Percentiles rank a stretch among this genome's conserved stretches.
These are phyloP conservation scores for Tachycineta bicolor DNA, from an alignment of 2,113 vertebrate species.

Conservation along the genomic window DNA sequence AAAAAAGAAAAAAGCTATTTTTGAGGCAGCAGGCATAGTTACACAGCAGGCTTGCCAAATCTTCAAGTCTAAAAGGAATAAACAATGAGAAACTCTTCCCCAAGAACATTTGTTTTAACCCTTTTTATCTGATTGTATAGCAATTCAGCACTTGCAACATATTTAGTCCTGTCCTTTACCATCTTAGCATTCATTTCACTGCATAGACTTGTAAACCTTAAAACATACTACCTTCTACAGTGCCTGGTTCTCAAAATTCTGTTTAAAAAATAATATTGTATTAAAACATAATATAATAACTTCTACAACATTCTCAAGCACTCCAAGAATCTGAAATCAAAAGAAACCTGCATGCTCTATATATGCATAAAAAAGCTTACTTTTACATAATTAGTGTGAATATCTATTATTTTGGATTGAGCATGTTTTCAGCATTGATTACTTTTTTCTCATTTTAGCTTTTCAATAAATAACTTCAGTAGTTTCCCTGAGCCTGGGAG, in stretches of 20 bases:
- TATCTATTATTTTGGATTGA: not conserved
- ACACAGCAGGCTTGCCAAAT: not conserved
- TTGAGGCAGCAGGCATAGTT: not conserved
- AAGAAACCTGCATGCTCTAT: not conserved
- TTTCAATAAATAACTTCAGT: not conserved
- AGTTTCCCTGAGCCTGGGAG: not conserved
- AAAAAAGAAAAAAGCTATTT: constrained; percentile 30
- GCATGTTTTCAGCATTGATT: not conserved
- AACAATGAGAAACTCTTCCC: not conserved
- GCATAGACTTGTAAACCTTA: not conserved
- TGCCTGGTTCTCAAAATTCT: not conserved
- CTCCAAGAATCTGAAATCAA: not conserved
- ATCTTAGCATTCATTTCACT: not conserved
- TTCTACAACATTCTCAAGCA: not conserved
- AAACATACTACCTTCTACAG: not conserved
- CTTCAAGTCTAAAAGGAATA: not conserved
- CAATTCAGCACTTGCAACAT: not conserved
- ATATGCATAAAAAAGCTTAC: not conserved
- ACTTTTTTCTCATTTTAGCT: not conserved
- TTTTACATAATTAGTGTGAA: not conserved
- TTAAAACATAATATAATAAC: not conserved
- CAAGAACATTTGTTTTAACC: not conserved
- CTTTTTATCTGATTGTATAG: not conserved
- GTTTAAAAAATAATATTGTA: not conserved
- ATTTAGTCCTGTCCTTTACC: not conserved